Percentiles rank a stretch among this genome's conserved stretches.
These are phyloP conservation scores for Anaspis maculata DNA, from an alignment of 2,888 invertebrate genomes.

Conservation along the genomic window DNA sequence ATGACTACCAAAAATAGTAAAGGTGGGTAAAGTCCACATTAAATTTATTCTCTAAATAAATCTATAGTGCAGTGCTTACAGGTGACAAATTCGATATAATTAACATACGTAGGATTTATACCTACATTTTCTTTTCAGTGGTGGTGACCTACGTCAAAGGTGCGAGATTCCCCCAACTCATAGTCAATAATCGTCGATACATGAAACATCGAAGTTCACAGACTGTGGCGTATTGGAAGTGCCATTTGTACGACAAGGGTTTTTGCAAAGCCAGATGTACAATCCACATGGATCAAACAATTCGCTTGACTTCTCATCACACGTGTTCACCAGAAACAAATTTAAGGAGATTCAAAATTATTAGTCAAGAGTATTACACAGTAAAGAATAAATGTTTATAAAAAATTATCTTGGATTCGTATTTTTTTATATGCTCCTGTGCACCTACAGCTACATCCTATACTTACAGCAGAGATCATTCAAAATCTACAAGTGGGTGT, in stretches of 20 bases:
- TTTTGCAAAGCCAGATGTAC: conserved; percentile 34
- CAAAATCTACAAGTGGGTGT: no score
- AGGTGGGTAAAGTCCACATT: no score
- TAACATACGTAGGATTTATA: no score
- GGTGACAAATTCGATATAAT: no score
- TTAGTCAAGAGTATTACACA: conserved; percentile 21
- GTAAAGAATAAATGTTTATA: no score
- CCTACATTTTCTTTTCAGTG: conserved; percentile 29
- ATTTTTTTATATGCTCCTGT: no score
- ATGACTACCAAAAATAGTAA: no score
- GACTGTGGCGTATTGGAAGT: conserved; percentile 38
- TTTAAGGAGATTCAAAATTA: conserved; percentile 14
- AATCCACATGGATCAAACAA: conserved; percentile 25
- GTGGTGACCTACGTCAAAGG: conserved; percentile 33
- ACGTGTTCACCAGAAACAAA: conserved; percentile 20
- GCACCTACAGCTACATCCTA: no score
- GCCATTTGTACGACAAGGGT: conserved; percentile 33
- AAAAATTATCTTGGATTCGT: no score
- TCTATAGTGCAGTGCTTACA: no score
- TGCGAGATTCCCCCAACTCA: conserved; percentile 28
- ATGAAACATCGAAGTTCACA: conserved; percentile 35
- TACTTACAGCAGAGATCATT: no score
- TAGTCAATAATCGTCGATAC: conserved; percentile 32
- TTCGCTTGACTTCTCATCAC: conserved; percentile 25
- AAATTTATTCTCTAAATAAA: no score